phyloP scores from a whole-genome alignment of 2,113 vertebrate genomes.

The Bubalus kerabau region DNA sequence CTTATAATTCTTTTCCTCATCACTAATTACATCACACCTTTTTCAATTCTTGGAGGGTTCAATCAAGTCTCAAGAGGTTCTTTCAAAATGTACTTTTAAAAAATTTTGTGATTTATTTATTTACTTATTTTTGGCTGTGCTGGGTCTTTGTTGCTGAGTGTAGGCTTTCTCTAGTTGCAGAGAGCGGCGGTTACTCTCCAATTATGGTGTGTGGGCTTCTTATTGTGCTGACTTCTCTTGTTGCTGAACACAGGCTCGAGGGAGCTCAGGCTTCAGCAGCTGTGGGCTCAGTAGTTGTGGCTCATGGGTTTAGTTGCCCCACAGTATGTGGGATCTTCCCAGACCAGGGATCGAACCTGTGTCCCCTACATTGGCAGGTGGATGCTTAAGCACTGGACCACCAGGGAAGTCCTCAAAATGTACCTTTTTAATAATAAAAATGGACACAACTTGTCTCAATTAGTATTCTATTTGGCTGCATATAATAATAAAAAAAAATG shows the following conservation, averaged over 20 bases:
- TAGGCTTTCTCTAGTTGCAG: background rate
- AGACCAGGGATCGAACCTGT: rapidly evolving
- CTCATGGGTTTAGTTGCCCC: background rate
- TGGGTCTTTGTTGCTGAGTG: background rate
- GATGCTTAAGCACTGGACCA: background rate
- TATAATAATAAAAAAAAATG: background rate
- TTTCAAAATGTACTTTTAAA: background rate
- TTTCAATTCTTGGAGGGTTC: background rate
- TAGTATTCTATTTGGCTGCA: background rate
- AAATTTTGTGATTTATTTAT: background rate
- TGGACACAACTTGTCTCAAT: background rate
- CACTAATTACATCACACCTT: background rate
- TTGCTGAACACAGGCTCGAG: background rate
- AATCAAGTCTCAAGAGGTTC: background rate
- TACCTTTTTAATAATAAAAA: background rate
- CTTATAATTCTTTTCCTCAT: background rate
- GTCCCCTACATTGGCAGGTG: background rate
- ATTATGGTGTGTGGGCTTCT: background rate
- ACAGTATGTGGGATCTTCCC: background rate
- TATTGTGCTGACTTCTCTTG: background rate
- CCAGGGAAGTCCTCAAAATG: background rate
- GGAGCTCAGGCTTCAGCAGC: background rate
- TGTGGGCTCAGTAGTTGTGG: background rate
- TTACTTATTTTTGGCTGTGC: background rate
- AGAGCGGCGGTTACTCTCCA: rapidly evolving